A percentile compares a stretch with the other conserved stretches of the same genome.
These are phyloP conservation scores for Dromaius novaehollandiae DNA, from an alignment of 2,113 vertebrate species.

Conservation along the genomic window DNA sequence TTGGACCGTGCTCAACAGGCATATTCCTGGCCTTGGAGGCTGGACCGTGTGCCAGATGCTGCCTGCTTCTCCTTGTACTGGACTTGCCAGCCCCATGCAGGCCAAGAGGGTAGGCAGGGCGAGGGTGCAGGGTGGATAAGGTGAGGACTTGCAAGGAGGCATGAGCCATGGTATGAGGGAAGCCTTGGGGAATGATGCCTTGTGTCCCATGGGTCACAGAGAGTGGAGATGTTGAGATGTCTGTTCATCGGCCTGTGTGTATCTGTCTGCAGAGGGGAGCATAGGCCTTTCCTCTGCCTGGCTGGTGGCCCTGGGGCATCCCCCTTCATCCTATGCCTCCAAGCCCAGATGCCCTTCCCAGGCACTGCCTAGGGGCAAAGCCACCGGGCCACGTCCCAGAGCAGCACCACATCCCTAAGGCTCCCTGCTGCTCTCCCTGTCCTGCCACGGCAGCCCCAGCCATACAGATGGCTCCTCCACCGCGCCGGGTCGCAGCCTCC, in stretches of 20 bases:
- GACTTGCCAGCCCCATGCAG: not conserved
- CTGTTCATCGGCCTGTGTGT: fast-evolving
- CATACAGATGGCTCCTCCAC: not conserved
- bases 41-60: not conserved
- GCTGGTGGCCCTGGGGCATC: not conserved
- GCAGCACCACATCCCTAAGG: fast-evolving
- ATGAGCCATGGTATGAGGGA: not conserved
- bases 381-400: fast-evolving
- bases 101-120: not conserved
- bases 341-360: not conserved
- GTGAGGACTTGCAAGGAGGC: not conserved
- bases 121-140: not conserved
- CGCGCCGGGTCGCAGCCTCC: not conserved
- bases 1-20: not conserved
- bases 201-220: fast-evolving
- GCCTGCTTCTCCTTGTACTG: not conserved
- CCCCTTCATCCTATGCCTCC: not conserved
- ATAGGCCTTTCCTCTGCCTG: not conserved
- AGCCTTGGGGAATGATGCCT: not conserved
- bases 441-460: not conserved
- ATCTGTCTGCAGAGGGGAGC: not conserved
- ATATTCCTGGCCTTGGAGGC: not conserved
- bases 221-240: not conserved
- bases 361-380: fast-evolving
- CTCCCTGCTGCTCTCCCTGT: fast-evolving